Evolutionary conservation across 1,140 invertebrate species (phyloP).

Genomic region (Papilio xuthus): DNA sequence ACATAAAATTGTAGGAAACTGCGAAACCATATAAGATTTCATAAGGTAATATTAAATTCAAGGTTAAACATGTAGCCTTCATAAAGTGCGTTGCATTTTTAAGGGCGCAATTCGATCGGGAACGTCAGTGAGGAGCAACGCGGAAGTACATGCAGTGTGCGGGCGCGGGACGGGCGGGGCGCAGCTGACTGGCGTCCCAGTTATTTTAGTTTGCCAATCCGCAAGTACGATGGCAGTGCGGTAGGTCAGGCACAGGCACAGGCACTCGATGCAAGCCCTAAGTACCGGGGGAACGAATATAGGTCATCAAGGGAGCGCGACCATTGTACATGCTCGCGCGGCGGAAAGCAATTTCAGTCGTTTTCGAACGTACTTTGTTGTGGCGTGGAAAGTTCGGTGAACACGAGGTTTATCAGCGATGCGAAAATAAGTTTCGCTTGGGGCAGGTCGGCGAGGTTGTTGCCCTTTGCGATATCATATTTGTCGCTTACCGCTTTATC

Average conservation of each 20-base stretch:
- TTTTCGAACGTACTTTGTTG: conserved; percentile 51
- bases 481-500: conserved; percentile 47
- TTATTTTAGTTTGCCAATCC: conserved; percentile 68
- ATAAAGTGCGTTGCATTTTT: conserved; percentile 17
- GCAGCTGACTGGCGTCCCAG: conserved; percentile 67
- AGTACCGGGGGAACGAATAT: conserved; percentile 73
- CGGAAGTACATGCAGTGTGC: conserved; percentile 58
- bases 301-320: conserved; percentile 71
- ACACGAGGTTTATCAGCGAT: conserved; percentile 60
- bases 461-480: conserved; percentile 55
- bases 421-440: conserved; percentile 59
- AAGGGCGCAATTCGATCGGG: conserved; percentile 21
- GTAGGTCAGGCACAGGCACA: conserved; percentile 73
- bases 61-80: conserved; percentile 10
- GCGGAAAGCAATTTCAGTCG: conserved; percentile 61
- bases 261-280: conserved; percentile 75
- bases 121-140: conserved; percentile 48
- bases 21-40: neutral
- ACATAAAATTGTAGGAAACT: neutral
- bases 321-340: conserved; percentile 53
- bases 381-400: conserved; percentile 51
- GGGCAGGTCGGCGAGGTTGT: conserved; percentile 69
- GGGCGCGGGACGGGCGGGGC: conserved; percentile 50
- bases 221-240: conserved; percentile 64
- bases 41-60: neutral